Evolutionary conservation across 2,797 vertebrate genomes (phyloP), one percentile per base, ranked within the genome.

Genomic region (Lithobates pipiens): DNA sequence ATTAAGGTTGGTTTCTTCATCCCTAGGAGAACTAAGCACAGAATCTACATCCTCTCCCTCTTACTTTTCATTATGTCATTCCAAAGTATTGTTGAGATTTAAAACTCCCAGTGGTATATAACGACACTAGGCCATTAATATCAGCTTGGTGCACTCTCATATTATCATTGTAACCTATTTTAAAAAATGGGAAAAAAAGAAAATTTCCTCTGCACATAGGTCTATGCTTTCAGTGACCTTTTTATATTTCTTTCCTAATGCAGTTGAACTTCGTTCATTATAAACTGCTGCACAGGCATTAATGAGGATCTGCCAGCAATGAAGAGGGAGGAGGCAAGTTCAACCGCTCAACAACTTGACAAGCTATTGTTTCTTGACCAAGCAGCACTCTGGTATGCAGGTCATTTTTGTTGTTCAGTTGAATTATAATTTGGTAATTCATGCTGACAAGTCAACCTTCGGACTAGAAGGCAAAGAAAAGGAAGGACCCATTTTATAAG

Each of bases 331-430:
- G 54, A 21, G 36, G 61, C 34, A 57, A 73, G 71, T 73, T 73
- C 57, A 74, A 82, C 54, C 36, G 72, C 70, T 42, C 29, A 72
- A 71, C 54, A 82, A 82, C 54, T 82, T 82, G 70, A 82, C 70
- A 82, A 82, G 80, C 36, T 63, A 82, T 82, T 82, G 80, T 82
- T 82, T 82, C 80, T 29, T 74, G 80, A 82, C 80, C 80, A 82
- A 74, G 57, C 36, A 36, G 50, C 80, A 73, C 36, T 63, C 39
- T 54, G 80, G 54, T 82, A 61, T 82, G 42, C 70, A 44, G 80
- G 80, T 82, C 80, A 82, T 74, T 82, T 82, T 36, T 82, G 70
- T 42, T 73, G 29, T 29, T 63, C 80, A 29, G 54, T 82, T 82
- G 80, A 82, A 82, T 63, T 82, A 25, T 54, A 63, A 71, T 74